Conservation (phyloP, 2,797 vertebrate genomes). For the Hoplostethus atlanticus region DNA sequence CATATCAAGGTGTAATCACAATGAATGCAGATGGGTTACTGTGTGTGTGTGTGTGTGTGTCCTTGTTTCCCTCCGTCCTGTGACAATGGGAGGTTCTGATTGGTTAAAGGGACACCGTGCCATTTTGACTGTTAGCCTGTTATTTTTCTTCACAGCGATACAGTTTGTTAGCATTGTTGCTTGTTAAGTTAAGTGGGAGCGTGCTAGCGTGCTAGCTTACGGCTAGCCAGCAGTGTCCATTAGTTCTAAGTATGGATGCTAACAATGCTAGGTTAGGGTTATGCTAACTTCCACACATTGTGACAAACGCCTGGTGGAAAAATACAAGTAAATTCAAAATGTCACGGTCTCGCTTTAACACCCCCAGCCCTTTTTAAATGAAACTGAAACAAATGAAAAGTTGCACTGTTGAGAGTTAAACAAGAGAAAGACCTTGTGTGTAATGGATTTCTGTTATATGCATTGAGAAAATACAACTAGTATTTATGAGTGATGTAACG, state of each 20-base stretch:
- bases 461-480: conserved; percentile 33
- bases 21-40: neutral
- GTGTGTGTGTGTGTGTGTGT: conserved; percentile 8
- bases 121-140: conserved; percentile 43
- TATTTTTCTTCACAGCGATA: too few relatives aligned
- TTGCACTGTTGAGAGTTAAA: conserved; percentile 57
- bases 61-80: conserved; percentile 29
- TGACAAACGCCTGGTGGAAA: neutral
- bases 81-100: conserved; percentile 30
- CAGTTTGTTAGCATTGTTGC: too few relatives aligned
- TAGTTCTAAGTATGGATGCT: neutral
- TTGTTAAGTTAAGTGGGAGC: too few relatives aligned
- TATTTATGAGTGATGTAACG: conserved; percentile 38
- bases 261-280: neutral
- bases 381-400: conserved; percentile 39
- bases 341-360: conserved; percentile 22
- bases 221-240: too few relatives aligned
- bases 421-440: conserved; percentile 30
- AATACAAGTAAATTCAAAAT: neutral
- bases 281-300: too few relatives aligned
- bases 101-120: conserved; percentile 26
- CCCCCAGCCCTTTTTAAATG: conserved; percentile 19
- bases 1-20: neutral
- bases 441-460: conserved; percentile 40
- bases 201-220: too few relatives aligned